Evolutionary conservation across 2,888 invertebrate species (phyloP), one percentile per base, ranked within the genome.

Genomic region (Agonum fuliginosum): DNA sequence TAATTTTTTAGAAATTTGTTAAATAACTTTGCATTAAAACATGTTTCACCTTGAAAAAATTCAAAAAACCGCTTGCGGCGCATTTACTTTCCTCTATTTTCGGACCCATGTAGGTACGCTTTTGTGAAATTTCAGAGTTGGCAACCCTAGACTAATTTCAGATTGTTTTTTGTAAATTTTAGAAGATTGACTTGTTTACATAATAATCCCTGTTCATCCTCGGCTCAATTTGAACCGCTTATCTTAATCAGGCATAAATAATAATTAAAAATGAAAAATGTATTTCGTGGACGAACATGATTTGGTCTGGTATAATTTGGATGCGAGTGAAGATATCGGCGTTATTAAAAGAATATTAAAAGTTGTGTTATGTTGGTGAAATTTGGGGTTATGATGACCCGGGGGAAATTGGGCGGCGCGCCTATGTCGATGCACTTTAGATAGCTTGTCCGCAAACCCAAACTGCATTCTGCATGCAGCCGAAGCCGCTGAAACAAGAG

Each of bases 391-490:
- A 62, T 12, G 17, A 14, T 30, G 17, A 3, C 58, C 58, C 14
- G 30, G 58, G 58, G 58, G 58, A 62, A 62, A 30, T 62, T 30
- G 58, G 17, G 17, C 30, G 58, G 41, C 67, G 20, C 67, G 67
- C 67, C 67, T 17, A 41, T 67, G 65, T 14, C 41, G 41, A 67
- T 67, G 41, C 37, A 41, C n/a, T 67, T 30, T 19, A 30, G 67
- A 67, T 67, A 67, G 20, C 17, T 19, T 30, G 5, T 62, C 19
- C 58, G 48, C 58, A 58, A 24, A 24, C 24, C 20, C 65, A 20
- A 41, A 37, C 37, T 67, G 67, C 67, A 67, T 67, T 41, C 41
- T 67, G 41, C 24, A 67, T n/a, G 37, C 24, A 6, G 65, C 14
- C n/a, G n/a, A 17, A 3, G 62, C 19, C 14, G 62, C 24, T 37